A percentile compares a stretch with the other conserved stretches of the same genome.
Conservation (phyloP, 2,888 invertebrate genomes). For the Zaprionus lineosus region DNA sequence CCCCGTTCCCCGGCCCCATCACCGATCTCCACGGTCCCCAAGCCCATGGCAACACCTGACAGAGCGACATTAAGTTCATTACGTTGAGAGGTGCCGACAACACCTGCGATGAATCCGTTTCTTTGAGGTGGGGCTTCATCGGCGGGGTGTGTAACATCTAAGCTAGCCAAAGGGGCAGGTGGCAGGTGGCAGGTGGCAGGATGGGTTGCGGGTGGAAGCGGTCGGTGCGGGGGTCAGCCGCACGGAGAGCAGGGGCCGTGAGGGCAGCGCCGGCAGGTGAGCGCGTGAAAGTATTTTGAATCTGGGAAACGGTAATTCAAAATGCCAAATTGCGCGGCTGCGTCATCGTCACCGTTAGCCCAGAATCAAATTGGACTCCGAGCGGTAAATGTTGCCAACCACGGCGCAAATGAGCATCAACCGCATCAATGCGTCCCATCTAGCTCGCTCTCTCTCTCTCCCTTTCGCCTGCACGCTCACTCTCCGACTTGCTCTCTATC, state of each 20-base stretch:
- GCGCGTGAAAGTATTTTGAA: constrained; percentile 65
- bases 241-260: not conserved
- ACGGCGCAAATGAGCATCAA: constrained; percentile 6
- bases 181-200: not conserved
- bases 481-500: not conserved
- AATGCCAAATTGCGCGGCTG: constrained; percentile 74
- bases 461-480: not conserved
- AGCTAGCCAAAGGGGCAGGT: constrained; percentile 14
- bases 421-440: not conserved
- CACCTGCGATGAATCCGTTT: constrained; percentile 79
- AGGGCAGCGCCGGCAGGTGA: constrained; percentile 57
- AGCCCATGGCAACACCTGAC: constrained; percentile 58
- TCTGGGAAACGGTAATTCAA: constrained; percentile 51
- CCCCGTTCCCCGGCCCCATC: constrained; percentile 1
- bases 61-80: constrained; percentile 74
- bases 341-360: constrained; percentile 52
- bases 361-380: constrained; percentile 18
- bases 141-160: too few relatives aligned
- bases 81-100: constrained; percentile 64
- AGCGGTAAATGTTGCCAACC: constrained; percentile 56
- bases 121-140: constrained; percentile 26
- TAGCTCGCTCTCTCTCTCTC: not conserved
- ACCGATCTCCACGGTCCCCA: too few relatives aligned
- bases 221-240: not conserved
- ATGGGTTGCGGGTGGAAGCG: not conserved